A percentile compares a stretch with the other conserved stretches of the same genome.
These are phyloP conservation scores for Chlorodrepanis virens DNA, from an alignment of 2,113 vertebrate species.

Conservation along the genomic window DNA sequence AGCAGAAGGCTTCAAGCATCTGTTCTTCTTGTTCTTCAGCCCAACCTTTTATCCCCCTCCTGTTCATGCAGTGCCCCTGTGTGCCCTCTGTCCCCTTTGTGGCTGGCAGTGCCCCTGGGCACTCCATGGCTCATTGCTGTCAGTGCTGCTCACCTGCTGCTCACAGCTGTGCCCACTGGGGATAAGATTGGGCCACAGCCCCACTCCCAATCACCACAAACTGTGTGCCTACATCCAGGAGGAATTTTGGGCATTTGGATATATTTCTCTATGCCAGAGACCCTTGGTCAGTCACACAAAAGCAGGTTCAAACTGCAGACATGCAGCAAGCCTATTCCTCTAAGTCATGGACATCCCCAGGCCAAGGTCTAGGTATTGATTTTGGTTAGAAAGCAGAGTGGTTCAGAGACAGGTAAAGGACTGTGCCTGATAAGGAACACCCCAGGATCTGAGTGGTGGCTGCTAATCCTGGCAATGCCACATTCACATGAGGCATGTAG, in stretches of 20 bases:
- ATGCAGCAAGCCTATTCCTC: not conserved
- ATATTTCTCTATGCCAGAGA: not conserved
- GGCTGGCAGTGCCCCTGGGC: not conserved
- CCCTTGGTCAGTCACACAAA: not conserved
- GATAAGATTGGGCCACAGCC: not conserved
- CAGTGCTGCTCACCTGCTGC: not conserved
- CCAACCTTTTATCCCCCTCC: not conserved
- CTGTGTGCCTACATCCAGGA: not conserved
- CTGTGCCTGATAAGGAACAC: not conserved
- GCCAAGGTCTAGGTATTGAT: not conserved
- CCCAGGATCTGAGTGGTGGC: not conserved
- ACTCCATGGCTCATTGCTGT: not conserved
- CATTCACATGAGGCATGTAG: accelerated
- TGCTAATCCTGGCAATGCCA: not conserved
- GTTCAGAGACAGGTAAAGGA: not conserved
- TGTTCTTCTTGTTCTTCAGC: not conserved
- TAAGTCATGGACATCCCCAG: accelerated
- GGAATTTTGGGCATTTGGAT: not conserved
- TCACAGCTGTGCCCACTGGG: not conserved
- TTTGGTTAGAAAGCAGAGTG: not conserved
- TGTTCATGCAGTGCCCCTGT: not conserved
- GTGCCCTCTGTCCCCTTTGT: not conserved
- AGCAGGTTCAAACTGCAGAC: not conserved
- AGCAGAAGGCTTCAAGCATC: not conserved
- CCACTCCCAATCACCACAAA: not conserved